These are phyloP conservation scores for Noctua comes DNA, from an alignment of 2,888 invertebrate genomes.

Conservation along the genomic window DNA sequence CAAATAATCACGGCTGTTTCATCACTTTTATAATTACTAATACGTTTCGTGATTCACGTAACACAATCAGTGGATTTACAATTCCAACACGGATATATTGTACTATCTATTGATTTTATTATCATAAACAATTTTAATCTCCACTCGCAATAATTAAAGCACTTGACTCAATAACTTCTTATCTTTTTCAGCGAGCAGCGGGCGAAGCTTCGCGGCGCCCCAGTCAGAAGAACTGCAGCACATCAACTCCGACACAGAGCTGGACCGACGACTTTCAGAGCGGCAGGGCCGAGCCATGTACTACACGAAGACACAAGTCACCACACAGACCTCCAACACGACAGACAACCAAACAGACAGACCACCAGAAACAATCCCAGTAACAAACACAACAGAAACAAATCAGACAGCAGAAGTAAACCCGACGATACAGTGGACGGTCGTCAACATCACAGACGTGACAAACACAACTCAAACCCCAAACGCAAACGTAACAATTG, in stretches of 20 bases:
- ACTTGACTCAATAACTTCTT: conserved; percentile 46
- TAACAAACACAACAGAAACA: conserved; percentile 63
- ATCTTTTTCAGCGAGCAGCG: conserved; percentile 81
- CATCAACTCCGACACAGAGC: conserved; percentile 75
- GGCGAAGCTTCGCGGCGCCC: conserved; percentile 78
- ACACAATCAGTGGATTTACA: conserved; percentile 20
- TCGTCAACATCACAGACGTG: conserved; percentile 68
- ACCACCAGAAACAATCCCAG: conserved; percentile 49
- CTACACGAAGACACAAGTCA: conserved; percentile 78
- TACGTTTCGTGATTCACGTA: conserved; percentile 28
- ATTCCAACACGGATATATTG: conserved; percentile 8
- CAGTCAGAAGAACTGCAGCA: conserved; percentile 81
- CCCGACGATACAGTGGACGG: conserved; percentile 80
- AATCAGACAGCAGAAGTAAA: conserved; percentile 71
- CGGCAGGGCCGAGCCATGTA: conserved; percentile 85
- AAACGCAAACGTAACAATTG: conserved; percentile 69
- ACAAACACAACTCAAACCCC: conserved; percentile 44
- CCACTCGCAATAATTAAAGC: conserved; percentile 3
- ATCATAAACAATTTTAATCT: conserved; percentile 15
- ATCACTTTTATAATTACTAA: conserved; percentile 29
- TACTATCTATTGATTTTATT: conserved; percentile 53
- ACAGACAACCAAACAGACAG: conserved; percentile 71
- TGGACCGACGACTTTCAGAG: conserved; percentile 74
- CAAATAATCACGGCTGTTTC: conserved; percentile 36
- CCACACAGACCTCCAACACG: conserved; percentile 71